Base-by-base conservation (phyloP, 2,888 invertebrate genomes). In the Drosophila eohydei region DNA sequence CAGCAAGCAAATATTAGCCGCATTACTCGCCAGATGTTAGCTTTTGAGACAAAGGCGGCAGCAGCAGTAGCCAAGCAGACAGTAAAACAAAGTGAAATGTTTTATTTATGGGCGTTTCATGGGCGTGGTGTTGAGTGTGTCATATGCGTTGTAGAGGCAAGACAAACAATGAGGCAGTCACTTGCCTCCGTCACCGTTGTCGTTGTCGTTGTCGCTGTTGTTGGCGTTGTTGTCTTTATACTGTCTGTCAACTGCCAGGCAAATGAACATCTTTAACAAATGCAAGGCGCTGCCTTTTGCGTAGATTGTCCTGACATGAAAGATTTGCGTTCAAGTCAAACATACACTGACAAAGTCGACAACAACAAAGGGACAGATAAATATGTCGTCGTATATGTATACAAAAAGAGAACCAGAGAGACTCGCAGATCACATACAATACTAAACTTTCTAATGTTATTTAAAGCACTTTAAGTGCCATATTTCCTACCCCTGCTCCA, bases 391-490 rank as follows among this genome's bases (percentile, higher is more conserved):
- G 21, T 28, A 6, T 38, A 16, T 40, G 34, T 14, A 41, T 12
- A 5, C 14, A 21, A 52, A 16, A 41, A 32, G 63, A 14, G 68
- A 21, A 73, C 73, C 43, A 43, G 4, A 21, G 7, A 11, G 12
- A 12, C 40, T 30, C n/a, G 6, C 30, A 4, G 21, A 43, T 12
- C 59, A 61, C 52, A 50, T 46, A 75, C 71, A 72, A 67, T 71
- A 61, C 69, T 79, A 71, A 86, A 86, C 86, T 86, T 88, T 89
- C 88, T 86, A 89, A 86, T 86, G 90, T 89, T 86, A 88, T 86
- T 86, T 86, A 88, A 86, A 86, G 86, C 86, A 86, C 86, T 86
- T 86, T 85, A 89, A 86, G 86, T 86, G 88, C 81, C 88, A 88
- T 88, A 86, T 86, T 89, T 86, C 88, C 86, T 85, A 83, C 41